phyloP scores from a whole-genome alignment of 2,113 vertebrate genomes.

The Puffinus mauretanicus region DNA sequence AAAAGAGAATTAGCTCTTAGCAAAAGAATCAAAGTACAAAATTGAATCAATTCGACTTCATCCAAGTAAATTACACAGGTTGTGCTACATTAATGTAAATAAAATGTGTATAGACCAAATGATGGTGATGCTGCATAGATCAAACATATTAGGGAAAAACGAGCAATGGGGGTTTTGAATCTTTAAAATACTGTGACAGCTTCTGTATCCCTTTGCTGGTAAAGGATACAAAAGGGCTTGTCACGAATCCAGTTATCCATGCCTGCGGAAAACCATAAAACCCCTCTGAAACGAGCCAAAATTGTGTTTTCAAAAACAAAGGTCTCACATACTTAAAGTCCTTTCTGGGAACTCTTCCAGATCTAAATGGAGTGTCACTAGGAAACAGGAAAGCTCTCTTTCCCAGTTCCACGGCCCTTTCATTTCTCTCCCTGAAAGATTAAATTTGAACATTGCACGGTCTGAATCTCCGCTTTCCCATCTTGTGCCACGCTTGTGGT shows the following conservation, averaged over 20 bases:
- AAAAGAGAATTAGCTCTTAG: background rate
- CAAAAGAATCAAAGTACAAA: background rate
- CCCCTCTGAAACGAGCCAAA: slow-evolving; percentile 33
- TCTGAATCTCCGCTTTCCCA: background rate
- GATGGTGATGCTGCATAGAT: background rate
- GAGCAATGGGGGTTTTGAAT: background rate
- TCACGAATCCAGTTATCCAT: background rate
- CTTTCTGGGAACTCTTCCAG: slow-evolving; percentile 59
- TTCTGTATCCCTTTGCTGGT: slow-evolving; percentile 17
- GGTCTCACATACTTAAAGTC: slow-evolving; percentile 33
- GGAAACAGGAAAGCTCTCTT: slow-evolving; percentile 35
- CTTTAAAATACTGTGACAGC: background rate
- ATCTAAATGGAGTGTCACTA: slow-evolving; percentile 50
- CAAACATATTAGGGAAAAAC: background rate
- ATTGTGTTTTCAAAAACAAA: slow-evolving; percentile 43
- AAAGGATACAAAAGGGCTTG: slow-evolving; percentile 7
- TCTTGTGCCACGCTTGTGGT: background rate
- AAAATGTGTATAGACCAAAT: background rate
- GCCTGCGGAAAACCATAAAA: slow-evolving; percentile 30
- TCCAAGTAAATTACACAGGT: background rate
- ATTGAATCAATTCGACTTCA: background rate
- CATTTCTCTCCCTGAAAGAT: slow-evolving; percentile 27
- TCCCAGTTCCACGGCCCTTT: background rate
- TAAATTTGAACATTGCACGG: background rate
- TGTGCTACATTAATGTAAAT: background rate